Conservation (phyloP, 2,888 invertebrate genomes). For the Busseola fusca region DNA sequence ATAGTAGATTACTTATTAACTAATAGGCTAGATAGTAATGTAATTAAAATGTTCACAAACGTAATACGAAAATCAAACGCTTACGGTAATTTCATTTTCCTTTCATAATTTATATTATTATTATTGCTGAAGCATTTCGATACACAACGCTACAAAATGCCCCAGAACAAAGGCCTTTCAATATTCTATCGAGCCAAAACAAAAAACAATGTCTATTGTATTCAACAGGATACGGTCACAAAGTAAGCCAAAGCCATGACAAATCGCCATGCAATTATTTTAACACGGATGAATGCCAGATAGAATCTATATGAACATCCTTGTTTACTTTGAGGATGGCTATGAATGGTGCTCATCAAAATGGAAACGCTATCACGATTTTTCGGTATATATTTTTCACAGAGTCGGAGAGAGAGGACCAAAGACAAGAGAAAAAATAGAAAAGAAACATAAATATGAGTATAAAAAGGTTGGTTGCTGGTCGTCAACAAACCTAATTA, state of each 20-base stretch:
- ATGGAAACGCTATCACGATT: too few species aligned
- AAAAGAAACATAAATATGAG: too few species aligned
- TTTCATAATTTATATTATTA: not conserved
- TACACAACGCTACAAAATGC: constrained; percentile 2
- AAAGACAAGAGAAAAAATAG: too few species aligned
- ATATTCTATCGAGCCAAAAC: constrained; percentile 14
- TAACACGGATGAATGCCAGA: constrained; percentile 9
- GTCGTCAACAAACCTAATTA: too few species aligned
- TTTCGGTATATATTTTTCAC: too few species aligned
- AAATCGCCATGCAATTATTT: constrained; percentile 38
- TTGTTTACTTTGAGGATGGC: not conserved
- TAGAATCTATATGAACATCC: not conserved
- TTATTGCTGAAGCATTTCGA: constrained; percentile 1
- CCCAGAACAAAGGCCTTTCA: constrained; percentile 20
- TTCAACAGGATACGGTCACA: constrained; percentile 20
- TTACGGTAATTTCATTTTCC: too few species aligned
- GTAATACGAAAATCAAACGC: not conserved
- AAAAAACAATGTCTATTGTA: constrained; percentile 51
- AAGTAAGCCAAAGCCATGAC: constrained; percentile 4
- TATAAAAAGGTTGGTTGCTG: too few species aligned
- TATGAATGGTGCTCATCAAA: too few species aligned
- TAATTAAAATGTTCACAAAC: not conserved
- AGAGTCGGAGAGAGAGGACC: too few species aligned
- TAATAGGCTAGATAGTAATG: too few species aligned
- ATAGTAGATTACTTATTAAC: too few species aligned